These are phyloP conservation scores for Sialis lutaria DNA, from an alignment of 2,888 invertebrate species.

Conservation along the genomic window DNA sequence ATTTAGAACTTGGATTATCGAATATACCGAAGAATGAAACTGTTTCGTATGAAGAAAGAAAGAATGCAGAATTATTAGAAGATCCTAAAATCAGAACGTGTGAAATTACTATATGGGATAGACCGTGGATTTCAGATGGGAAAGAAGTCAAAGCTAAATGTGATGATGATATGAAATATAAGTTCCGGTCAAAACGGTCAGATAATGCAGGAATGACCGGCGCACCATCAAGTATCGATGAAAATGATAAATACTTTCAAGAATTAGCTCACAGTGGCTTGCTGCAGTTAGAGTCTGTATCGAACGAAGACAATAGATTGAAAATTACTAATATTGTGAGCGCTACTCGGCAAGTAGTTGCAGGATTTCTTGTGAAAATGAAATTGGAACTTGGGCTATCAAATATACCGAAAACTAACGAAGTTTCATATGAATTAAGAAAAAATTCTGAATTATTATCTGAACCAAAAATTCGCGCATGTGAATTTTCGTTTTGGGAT, in stretches of 20 bases:
- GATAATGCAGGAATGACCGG: not conserved
- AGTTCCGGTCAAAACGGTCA: no score
- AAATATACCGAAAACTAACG: constrained; percentile 26
- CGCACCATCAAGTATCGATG: not conserved
- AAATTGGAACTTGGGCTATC: constrained; percentile 35
- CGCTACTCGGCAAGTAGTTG: constrained; percentile 31
- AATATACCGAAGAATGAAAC: constrained; percentile 26
- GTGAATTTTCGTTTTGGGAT: constrained; percentile 36
- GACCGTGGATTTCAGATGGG: constrained; percentile 29
- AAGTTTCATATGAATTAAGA: not conserved
- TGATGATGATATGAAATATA: no score
- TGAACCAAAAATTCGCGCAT: constrained; percentile 17
- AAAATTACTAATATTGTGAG: constrained; percentile 24
- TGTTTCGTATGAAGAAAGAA: constrained; percentile 13
- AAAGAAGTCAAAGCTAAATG: no score
- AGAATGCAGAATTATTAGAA: constrained; percentile 13
- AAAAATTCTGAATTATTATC: constrained; percentile 13
- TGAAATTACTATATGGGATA: constrained; percentile 34
- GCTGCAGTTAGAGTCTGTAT: not conserved
- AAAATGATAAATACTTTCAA: not conserved
- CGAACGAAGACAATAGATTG: not conserved
- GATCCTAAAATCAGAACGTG: constrained; percentile 22
- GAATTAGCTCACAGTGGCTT: not conserved
- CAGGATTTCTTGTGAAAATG: constrained; percentile 31
- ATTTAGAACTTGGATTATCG: constrained; percentile 36